Percentiles rank a stretch among this genome's conserved stretches.
phyloP scores from a whole-genome alignment of 2,113 vertebrate genomes.

The Saguinus midas region DNA sequence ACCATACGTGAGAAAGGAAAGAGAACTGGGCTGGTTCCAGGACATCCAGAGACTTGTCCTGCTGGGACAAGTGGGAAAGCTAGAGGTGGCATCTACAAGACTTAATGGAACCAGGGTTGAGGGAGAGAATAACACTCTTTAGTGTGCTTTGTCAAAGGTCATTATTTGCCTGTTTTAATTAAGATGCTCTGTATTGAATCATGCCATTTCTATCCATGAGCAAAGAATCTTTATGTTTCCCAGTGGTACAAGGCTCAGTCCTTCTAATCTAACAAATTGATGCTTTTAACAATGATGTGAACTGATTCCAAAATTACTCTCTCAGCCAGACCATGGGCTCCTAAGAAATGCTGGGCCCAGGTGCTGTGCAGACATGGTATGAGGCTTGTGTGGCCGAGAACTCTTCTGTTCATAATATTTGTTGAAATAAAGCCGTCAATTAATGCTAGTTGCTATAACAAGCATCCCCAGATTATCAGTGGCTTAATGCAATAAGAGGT shows the following conservation, averaged over 20 bases:
- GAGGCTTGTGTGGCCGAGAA: neutral
- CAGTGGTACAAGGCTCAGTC: neutral
- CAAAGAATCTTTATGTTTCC: neutral
- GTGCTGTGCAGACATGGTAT: neutral
- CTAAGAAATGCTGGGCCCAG: neutral
- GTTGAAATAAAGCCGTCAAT: neutral
- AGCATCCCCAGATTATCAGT: neutral
- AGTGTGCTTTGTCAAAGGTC: neutral
- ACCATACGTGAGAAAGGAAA: neutral
- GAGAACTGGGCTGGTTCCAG: neutral
- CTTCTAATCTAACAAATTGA: neutral
- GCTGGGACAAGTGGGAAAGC: neutral
- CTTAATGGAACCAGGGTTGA: neutral
- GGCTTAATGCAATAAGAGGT: neutral
- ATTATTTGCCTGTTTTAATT: conserved; percentile 10
- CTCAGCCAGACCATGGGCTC: neutral
- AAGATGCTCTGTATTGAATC: neutral
- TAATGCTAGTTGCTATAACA: neutral
- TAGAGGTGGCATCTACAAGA: neutral
- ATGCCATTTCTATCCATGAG: neutral
- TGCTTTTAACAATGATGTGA: neutral
- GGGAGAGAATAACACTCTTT: neutral
- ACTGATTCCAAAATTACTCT: neutral
- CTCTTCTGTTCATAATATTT: neutral
- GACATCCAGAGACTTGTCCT: neutral